Base-by-base conservation (phyloP, 2,888 invertebrate genomes). In the Philaethria dido region DNA sequence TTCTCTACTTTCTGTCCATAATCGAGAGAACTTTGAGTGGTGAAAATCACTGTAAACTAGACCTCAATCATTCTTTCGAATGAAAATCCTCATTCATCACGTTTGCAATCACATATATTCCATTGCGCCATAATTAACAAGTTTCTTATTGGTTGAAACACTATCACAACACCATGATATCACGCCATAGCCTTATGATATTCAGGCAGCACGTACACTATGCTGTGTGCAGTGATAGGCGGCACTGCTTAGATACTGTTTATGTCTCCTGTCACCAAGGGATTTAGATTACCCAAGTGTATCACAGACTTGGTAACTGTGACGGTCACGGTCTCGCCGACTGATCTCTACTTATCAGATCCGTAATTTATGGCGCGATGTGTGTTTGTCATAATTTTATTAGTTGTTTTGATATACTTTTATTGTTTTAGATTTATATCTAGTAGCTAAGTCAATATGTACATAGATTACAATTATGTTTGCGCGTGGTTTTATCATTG, bases 341-440 rank as follows among this genome's bases (percentile, higher is more conserved):
- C 57, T 57, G 57, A 57, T 57, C 57, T 39, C n/a, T 22, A 3
- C 20, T 42, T 57, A 57, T 57, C 57, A 11, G 9, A 16, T 22
- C 9, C 11, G 2, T 5, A 42, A 42, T 57, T 22, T 25, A 57
- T 42, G 39, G 22, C 16, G 5, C n/a, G 39, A 42, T 42, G 57
- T 42, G n/a, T 42, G 57, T 42, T 39, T 57, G n/a, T 42, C 42
- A 42, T 57, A 11, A 57, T 57, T 42, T 42, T 42, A 25, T 57
- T 57, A 25, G 2, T 22, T 57, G 42, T 57, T 57, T 57, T 57
- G 57, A 42, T 42, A 57, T 42, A 11, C 11, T 42, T 57, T n/a
- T 42, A 57, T 42, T 57, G 22, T 57, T 29, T 16, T 8, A 42
- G 42, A 42, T 42, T 25, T 22, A 11, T 57, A 57, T 42, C n/a